Evolutionary conservation across 1,140 invertebrate species (phyloP), one percentile per base, ranked within the genome.

Genomic region (Magallana ariakensis): DNA sequence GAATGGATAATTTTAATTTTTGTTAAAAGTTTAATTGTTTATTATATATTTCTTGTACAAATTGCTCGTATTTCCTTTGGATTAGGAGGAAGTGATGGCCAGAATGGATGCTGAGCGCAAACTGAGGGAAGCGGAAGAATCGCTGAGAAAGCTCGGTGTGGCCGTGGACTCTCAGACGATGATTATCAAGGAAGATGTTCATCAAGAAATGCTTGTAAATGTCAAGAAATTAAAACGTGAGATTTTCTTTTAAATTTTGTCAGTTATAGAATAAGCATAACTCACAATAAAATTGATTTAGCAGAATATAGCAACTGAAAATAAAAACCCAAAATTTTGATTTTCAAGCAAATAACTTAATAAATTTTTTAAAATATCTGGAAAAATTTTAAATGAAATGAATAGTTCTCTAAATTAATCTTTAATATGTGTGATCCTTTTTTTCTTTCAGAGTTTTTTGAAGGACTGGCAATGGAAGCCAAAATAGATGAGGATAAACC

Each of bases 371-470:
- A 46, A n/a, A n/a, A 46, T 46, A 46, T 46, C 33, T 46, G 33
- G 33, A 46, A n/a, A n/a, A n/a, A 46, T 46, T 46, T 46, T 46
- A n/a, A n/a, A n/a, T n/a, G n/a, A n/a, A n/a, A n/a, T n/a, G n/a
- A n/a, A n/a, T n/a, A n/a, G 33, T 46, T 5, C 5, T 46, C 2
- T 46, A 46, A 46, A 46, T 5, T 46, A 5, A 2, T 46, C 33
- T 5, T 46, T 46, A 46, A 46, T 46, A 3, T 19, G 19, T 62
- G 60, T 62, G 19, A 62, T 16, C 19, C 13, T 10, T 15, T 84
- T 85, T 83, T 33, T 60, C 16, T 89, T 93, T 66, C 89, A 95
- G 95, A 91, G 85, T 95, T 95, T 90, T 95, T 95, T 91, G 95
- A 95, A 85, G 92, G 94, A 82, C 90, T 94, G 13, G 94, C 94